phyloP scores from a whole-genome alignment of 2,797 vertebrate species.

The Echeneis naucrates region DNA sequence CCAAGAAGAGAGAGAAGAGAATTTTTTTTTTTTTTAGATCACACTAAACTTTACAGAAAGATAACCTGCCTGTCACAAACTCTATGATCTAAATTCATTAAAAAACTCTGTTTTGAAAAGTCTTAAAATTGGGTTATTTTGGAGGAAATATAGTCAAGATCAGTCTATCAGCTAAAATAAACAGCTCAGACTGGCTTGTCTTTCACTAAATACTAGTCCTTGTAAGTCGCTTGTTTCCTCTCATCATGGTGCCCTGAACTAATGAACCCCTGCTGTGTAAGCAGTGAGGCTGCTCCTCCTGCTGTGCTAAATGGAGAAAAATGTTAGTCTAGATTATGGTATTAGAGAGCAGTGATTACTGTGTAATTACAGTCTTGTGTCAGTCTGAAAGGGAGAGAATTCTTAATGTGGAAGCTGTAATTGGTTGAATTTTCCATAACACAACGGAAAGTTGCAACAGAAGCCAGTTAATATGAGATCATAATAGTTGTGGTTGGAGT shows the following conservation, averaged over 20 bases:
- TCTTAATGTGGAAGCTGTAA: conserved; percentile 20
- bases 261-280: conserved; percentile 57
- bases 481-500: conserved; percentile 1
- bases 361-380: conserved; percentile 38
- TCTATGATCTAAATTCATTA: too few species aligned
- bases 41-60: background rate
- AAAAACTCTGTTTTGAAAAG: background rate
- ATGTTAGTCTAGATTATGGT: conserved; percentile 34
- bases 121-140: background rate
- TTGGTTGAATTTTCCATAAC: conserved; percentile 34
- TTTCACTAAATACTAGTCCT: conserved; percentile 40
- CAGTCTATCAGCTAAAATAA: conserved; percentile 33
- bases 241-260: conserved; percentile 40
- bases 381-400: conserved; percentile 18
- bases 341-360: conserved; percentile 40
- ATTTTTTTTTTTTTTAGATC: background rate
- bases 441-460: conserved; percentile 6
- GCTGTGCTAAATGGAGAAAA: conserved; percentile 45
- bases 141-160: conserved; percentile 6
- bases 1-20: too few species aligned
- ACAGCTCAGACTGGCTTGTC: conserved; percentile 20
- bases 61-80: conserved; percentile 7
- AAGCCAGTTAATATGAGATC: conserved; percentile 13
- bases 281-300: conserved; percentile 28
- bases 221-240: conserved; percentile 31